Conservation (phyloP, 2,888 invertebrate species). For the Masnerella sp. region DNA sequence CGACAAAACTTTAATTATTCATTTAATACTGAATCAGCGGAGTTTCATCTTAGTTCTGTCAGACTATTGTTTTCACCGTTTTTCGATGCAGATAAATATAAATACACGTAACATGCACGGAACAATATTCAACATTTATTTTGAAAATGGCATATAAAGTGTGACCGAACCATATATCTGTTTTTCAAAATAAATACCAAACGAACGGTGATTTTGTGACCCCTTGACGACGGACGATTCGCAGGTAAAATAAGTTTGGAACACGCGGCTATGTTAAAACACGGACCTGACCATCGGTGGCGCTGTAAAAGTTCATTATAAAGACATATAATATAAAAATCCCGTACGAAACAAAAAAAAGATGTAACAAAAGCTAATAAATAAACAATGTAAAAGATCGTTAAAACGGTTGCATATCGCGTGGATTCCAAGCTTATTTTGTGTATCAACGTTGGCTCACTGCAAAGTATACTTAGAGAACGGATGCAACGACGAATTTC, state of each 20-base stretch:
- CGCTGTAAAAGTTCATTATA: too few relatives aligned
- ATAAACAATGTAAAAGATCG: slow-evolving; percentile 1
- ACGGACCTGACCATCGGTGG: too few relatives aligned
- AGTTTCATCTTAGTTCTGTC: slow-evolving; percentile 16
- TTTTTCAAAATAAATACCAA: neutral
- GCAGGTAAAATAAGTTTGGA: too few relatives aligned
- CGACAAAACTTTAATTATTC: slow-evolving; percentile 17
- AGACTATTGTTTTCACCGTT: too few relatives aligned
- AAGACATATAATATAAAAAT: too few relatives aligned
- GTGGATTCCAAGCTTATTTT: slow-evolving; percentile 37
- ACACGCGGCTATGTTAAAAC: too few relatives aligned
- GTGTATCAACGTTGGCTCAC: too few relatives aligned
- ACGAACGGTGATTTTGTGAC: too few relatives aligned
- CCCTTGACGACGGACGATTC: too few relatives aligned
- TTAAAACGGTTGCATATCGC: slow-evolving; percentile 9
- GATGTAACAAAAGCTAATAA: neutral
- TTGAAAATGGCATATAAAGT: slow-evolving; percentile 35
- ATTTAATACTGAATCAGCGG: slow-evolving; percentile 36
- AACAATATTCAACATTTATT: slow-evolving; percentile 28
- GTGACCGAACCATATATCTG: too few relatives aligned
- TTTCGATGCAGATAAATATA: slow-evolving; percentile 19
- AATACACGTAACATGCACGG: slow-evolving; percentile 11
- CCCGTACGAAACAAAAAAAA: too few relatives aligned
- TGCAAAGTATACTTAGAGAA: slow-evolving; percentile 17
- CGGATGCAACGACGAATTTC: slow-evolving; percentile 7